Percentiles rank a stretch among this genome's conserved stretches.
Evolutionary conservation across 2,888 invertebrate genomes (phyloP).

Genomic region (Notodonta ziczac): DNA sequence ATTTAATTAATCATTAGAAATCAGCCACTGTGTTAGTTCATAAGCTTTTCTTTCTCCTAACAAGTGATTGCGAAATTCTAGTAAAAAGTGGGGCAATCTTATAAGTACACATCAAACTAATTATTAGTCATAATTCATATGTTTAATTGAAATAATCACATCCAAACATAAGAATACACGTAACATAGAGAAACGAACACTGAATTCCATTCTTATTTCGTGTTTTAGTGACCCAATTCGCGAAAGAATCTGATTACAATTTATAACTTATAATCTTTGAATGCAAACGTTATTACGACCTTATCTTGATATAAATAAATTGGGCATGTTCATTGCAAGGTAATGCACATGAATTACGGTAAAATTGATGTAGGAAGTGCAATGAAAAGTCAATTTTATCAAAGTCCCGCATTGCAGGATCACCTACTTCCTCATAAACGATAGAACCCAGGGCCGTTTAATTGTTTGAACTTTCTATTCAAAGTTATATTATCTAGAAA

Average conservation of each 20-base stretch:
- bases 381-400: constrained; percentile 28
- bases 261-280: constrained; percentile 9
- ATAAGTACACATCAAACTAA: neutral
- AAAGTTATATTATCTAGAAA: neutral
- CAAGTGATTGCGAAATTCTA: too few species aligned
- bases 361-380: constrained; percentile 15
- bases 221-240: constrained; percentile 3
- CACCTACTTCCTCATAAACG: constrained; percentile 9
- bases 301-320: neutral
- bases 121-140: neutral
- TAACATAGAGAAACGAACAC: neutral
- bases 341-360: constrained; percentile 3
- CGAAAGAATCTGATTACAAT: constrained; percentile 3
- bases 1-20: too few species aligned
- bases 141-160: neutral
- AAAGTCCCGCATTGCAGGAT: constrained; percentile 65
- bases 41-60: too few species aligned
- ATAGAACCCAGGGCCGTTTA: too few species aligned
- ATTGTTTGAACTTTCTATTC: too few species aligned
- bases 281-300: constrained; percentile 17
- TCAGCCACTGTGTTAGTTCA: too few species aligned
- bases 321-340: neutral
- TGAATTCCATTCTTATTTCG: neutral
- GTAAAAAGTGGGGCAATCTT: too few species aligned
- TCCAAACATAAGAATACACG: neutral